Conservation (phyloP, 2,888 invertebrate species). For the Clostera curtula region DNA sequence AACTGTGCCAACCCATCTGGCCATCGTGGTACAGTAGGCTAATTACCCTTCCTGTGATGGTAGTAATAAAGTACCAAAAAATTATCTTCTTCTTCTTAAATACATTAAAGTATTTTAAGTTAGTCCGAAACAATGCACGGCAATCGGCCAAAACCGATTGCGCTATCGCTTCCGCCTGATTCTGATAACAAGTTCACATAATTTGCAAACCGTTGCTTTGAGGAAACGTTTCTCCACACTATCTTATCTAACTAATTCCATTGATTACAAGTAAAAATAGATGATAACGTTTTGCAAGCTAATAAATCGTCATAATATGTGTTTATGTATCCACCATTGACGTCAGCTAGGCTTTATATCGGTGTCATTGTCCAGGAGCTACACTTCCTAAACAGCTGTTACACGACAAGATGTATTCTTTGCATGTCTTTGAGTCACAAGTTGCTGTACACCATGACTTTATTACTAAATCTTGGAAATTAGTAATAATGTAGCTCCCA, state of each 20-base stretch:
- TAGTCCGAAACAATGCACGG: neutral
- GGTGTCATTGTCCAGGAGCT: neutral
- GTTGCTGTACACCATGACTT: too few species aligned
- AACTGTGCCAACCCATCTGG: too few species aligned
- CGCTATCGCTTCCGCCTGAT: slow-evolving; percentile 42
- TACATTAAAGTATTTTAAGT: neutral
- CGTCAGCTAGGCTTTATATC: slow-evolving; percentile 20
- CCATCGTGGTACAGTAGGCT: too few species aligned
- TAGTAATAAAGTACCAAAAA: too few species aligned
- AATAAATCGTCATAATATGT: slow-evolving; percentile 32
- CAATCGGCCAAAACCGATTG: too few species aligned
- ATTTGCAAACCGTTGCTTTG: slow-evolving; percentile 40
- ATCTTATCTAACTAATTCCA: slow-evolving; percentile 42
- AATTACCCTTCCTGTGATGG: too few species aligned
- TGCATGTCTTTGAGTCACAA: neutral
- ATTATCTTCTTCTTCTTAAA: too few species aligned
- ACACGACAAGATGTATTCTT: neutral
- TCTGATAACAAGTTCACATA: slow-evolving; percentile 11
- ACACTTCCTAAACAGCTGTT: slow-evolving; percentile 1
- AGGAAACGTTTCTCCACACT: slow-evolving; percentile 46
- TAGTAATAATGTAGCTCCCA: slow-evolving; percentile 4
- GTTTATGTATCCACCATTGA: slow-evolving; percentile 25
- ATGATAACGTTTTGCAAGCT: slow-evolving; percentile 35
- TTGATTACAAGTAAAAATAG: slow-evolving; percentile 42
- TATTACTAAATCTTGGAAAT: too few species aligned